Percentiles rank a stretch among this genome's conserved stretches.
These are phyloP conservation scores for Caerostris extrusa DNA, from an alignment of 1,140 invertebrate genomes.

Conservation along the genomic window DNA sequence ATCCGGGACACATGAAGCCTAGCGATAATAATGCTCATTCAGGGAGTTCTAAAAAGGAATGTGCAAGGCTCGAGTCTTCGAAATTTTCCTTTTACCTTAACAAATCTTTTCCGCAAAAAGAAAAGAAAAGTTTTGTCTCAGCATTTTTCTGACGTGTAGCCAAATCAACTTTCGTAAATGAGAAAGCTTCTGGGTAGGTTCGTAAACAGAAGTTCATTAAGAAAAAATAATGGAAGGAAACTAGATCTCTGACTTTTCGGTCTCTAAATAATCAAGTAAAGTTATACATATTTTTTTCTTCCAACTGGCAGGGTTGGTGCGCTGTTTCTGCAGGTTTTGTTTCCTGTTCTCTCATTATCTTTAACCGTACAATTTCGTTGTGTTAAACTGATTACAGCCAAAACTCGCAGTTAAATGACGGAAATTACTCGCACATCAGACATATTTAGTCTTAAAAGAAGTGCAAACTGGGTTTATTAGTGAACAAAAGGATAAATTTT, in stretches of 20 bases:
- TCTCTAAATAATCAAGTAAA: slow-evolving; percentile 44
- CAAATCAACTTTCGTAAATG: slow-evolving; percentile 52
- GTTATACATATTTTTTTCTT: slow-evolving; percentile 2
- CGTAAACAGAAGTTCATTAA: slow-evolving; percentile 47
- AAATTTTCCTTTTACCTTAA: slow-evolving; percentile 24
- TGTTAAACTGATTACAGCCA: slow-evolving; percentile 69
- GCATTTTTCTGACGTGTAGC: slow-evolving; percentile 45
- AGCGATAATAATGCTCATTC: slow-evolving; percentile 11
- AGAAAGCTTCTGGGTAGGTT: slow-evolving; percentile 19
- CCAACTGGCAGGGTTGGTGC: slow-evolving; percentile 29
- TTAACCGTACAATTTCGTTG: slow-evolving; percentile 36
- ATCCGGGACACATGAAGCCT: background rate
- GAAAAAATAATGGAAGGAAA: slow-evolving; percentile 41
- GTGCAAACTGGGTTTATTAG: background rate
- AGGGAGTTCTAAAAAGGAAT: background rate
- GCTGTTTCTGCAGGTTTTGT: slow-evolving; percentile 66
- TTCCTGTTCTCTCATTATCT: slow-evolving; percentile 74
- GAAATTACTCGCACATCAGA: slow-evolving; percentile 46
- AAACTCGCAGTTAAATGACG: slow-evolving; percentile 14
- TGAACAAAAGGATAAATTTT: background rate
- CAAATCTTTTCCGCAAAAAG: background rate
- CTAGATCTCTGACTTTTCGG: slow-evolving; percentile 9
- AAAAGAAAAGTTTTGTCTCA: slow-evolving; percentile 17
- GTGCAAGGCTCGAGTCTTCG: background rate
- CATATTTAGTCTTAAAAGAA: slow-evolving; percentile 29